phyloP scores from a whole-genome alignment of 2,113 vertebrate species.

The Rhinolophus sinicus region DNA sequence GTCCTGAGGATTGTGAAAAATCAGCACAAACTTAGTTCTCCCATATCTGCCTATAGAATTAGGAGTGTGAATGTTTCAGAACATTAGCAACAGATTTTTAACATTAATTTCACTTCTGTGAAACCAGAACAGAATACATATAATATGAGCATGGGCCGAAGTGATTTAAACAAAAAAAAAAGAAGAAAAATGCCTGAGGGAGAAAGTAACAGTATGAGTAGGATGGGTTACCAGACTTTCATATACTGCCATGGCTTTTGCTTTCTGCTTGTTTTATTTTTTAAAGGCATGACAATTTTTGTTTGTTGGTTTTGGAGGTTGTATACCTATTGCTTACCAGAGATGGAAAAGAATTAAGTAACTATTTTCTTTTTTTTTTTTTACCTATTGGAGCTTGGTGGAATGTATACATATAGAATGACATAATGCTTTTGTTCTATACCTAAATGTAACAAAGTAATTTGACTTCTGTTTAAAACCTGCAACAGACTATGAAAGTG shows the following conservation, averaged over 20 bases:
- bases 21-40: conserved; percentile 21
- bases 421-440: conserved; percentile 66
- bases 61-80: not conserved
- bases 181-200: not conserved
- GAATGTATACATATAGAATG: not conserved
- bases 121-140: not conserved
- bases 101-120: conserved; percentile 12
- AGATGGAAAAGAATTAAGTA: not conserved
- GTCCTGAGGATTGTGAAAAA: conserved; percentile 7
- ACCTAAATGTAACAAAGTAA: conserved; percentile 61
- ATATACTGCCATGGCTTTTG: not conserved
- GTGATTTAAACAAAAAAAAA: not conserved
- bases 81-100: not conserved
- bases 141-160: not conserved
- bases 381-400: not conserved
- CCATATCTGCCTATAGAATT: not conserved
- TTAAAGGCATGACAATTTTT: not conserved
- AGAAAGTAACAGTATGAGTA: not conserved
- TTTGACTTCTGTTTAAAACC: conserved; percentile 69
- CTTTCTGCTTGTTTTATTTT: not conserved
- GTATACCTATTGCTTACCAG: not conserved
- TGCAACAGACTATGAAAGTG: conserved; percentile 53
- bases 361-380: not conserved
- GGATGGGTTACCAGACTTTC: not conserved
- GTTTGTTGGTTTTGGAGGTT: not conserved